Percentiles rank a stretch among this genome's conserved stretches.
Conservation (phyloP, 2,888 invertebrate genomes). For the Phania funesta region DNA sequence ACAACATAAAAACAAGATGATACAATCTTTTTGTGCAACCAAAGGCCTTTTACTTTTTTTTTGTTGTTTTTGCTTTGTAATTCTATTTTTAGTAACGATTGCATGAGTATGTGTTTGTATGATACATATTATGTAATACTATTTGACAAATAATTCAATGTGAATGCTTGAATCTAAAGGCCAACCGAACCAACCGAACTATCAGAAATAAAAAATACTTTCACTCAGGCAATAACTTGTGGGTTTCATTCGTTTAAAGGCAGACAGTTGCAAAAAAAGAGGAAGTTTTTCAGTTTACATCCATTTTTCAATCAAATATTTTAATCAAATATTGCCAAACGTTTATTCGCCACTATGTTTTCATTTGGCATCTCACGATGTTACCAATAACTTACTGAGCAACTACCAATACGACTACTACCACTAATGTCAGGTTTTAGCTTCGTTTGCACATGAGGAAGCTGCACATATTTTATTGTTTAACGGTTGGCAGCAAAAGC, state of each 20-base stretch:
- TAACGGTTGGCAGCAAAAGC: neutral
- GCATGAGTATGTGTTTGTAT: neutral
- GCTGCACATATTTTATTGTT: constrained; percentile 35
- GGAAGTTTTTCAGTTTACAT: neutral
- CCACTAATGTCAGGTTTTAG: constrained; percentile 2
- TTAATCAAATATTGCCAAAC: constrained; percentile 27
- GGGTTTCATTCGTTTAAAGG: neutral
- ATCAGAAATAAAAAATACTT: constrained; percentile 19
- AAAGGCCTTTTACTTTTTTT: constrained; percentile 62
- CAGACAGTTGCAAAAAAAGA: neutral
- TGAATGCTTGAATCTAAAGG: neutral
- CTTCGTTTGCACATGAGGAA: constrained; percentile 37
- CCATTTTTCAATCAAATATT: constrained; percentile 37
- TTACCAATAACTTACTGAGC: neutral
- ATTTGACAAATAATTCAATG: constrained; percentile 37
- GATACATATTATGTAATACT: constrained; percentile 37
- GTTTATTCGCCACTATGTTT: constrained; percentile 10
- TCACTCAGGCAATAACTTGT: constrained; percentile 19
- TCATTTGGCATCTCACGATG: neutral
- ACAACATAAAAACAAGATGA: constrained; percentile 23
- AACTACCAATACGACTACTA: neutral
- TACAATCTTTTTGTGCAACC: constrained; percentile 51
- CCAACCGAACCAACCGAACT: neutral
- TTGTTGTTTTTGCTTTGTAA: neutral
- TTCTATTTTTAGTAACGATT: neutral